Percentiles rank a stretch among this genome's conserved stretches.
phyloP scores from a whole-genome alignment of 2,888 invertebrate species.

The Plagodis dolabraria region DNA sequence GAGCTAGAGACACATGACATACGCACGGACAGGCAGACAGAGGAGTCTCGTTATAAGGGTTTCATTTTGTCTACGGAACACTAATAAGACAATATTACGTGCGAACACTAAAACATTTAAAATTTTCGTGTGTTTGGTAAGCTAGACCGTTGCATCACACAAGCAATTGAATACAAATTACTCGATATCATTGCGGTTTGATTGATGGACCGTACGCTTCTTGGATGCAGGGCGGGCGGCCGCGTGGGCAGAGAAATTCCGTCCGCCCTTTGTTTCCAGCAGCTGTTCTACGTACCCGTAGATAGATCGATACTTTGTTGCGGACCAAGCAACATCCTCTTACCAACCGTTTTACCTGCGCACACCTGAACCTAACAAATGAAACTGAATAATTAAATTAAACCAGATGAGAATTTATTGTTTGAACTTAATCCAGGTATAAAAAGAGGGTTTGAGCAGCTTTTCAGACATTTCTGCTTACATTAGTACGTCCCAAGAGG shows the following conservation, averaged over 20 bases:
- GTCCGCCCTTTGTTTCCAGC: conserved; percentile 14
- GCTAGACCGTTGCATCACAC: too few relatives aligned
- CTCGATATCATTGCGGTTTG: conserved; percentile 3
- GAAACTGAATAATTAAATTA: conserved; percentile 25
- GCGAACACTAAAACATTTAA: too few relatives aligned
- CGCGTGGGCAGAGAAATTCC: conserved; percentile 15
- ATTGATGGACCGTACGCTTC: conserved; percentile 12
- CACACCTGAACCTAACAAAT: conserved; percentile 11
- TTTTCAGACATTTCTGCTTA: conserved; percentile 11
- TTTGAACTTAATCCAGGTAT: conserved; percentile 4
- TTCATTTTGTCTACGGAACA: too few relatives aligned
- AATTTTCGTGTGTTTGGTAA: too few relatives aligned
- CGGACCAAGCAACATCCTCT: conserved; percentile 9
- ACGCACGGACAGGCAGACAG: too few relatives aligned
- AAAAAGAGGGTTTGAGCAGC: conserved; percentile 21
- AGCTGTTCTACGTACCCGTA: background rate
- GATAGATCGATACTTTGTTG: conserved; percentile 15
- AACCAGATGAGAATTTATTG: conserved; percentile 23
- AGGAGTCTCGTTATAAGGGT: too few relatives aligned
- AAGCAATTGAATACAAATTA: conserved; percentile 4
- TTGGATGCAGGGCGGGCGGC: conserved; percentile 8
- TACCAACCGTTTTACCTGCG: conserved; percentile 8
- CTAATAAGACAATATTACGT: too few relatives aligned
- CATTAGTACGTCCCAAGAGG: conserved; percentile 8
- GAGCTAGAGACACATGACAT: too few relatives aligned